Percentiles rank a stretch among this genome's conserved stretches.
Conservation (phyloP, 2,888 invertebrate genomes). For the Himalopsyche anomala region DNA sequence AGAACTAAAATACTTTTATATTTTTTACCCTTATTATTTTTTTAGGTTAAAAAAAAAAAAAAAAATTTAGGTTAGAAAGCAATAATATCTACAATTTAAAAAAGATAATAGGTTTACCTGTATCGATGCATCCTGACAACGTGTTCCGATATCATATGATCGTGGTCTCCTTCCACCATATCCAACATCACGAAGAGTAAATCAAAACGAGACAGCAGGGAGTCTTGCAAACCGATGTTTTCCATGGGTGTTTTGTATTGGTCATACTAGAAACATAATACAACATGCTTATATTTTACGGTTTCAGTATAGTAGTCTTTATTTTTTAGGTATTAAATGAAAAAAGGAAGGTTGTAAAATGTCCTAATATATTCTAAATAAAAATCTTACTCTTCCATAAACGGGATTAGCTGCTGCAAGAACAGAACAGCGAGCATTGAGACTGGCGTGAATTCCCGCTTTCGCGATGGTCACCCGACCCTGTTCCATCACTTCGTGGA, state of each 20-base stretch:
- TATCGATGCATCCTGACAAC: conserved; percentile 98
- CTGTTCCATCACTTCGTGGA: conserved; percentile 99
- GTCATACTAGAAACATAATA: conserved; percentile 85
- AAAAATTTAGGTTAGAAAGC: too few relatives aligned
- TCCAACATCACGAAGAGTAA: conserved; percentile 98
- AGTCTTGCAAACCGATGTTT: conserved; percentile 99
- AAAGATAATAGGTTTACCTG: conserved; percentile 74
- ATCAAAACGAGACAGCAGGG: conserved; percentile 98
- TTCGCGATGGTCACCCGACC: conserved; percentile 98
- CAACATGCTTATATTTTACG: too few relatives aligned
- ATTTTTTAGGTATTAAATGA: too few relatives aligned
- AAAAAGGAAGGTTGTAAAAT: too few relatives aligned
- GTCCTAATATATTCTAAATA: background rate
- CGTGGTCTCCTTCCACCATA: conserved; percentile 91
- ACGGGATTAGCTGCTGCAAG: conserved; percentile 99
- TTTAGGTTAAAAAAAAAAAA: too few relatives aligned
- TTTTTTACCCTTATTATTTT: too few relatives aligned
- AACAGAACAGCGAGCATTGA: conserved; percentile 98
- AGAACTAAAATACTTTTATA: too few relatives aligned
- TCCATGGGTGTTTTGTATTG: conserved; percentile 99
- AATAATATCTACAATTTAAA: background rate
- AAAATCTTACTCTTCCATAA: conserved; percentile 86
- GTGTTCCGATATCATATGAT: conserved; percentile 95
- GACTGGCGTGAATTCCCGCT: conserved; percentile 98
- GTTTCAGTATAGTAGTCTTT: too few relatives aligned